Conservation (phyloP, 2,888 invertebrate species). For the Brachycybe producta region DNA sequence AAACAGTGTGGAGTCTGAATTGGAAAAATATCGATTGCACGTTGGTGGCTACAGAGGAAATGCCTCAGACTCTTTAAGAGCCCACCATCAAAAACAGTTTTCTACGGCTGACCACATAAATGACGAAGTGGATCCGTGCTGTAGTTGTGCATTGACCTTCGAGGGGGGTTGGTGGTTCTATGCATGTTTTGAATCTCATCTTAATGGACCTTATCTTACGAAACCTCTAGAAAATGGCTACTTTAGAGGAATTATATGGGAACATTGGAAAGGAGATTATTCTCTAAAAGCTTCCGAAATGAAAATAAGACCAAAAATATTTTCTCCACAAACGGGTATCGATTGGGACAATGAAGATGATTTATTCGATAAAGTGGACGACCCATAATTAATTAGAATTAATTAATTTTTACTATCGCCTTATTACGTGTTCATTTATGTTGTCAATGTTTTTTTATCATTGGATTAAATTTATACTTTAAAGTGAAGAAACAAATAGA, state of each 20-base stretch:
- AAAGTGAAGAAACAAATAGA: too few species aligned
- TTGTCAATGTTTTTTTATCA: too few species aligned
- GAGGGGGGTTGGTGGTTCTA: slow-evolving; percentile 50
- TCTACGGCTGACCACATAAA: slow-evolving; percentile 40
- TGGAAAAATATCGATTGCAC: slow-evolving; percentile 26
- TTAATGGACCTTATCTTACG: slow-evolving; percentile 42
- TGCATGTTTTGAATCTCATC: slow-evolving; percentile 45
- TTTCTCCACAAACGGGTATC: too few species aligned
- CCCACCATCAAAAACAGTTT: slow-evolving; percentile 41
- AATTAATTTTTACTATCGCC: too few species aligned
- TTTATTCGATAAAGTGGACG: too few species aligned
- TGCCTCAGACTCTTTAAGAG: slow-evolving; percentile 41
- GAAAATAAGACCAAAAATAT: slow-evolving; percentile 35
- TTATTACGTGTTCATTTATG: too few species aligned
- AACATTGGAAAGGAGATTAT: slow-evolving; percentile 45
- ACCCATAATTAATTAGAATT: too few species aligned
- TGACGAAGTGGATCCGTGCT: slow-evolving; percentile 41
- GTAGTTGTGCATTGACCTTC: slow-evolving; percentile 43
- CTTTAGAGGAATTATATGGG: slow-evolving; percentile 45
- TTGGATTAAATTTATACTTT: too few species aligned
- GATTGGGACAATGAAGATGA: too few species aligned
- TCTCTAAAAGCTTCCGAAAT: slow-evolving; percentile 42
- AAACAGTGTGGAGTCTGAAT: slow-evolving; percentile 25
- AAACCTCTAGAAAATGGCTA: slow-evolving; percentile 37
- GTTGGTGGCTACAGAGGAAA: slow-evolving; percentile 42